These are phyloP conservation scores for Zosterops japonicus DNA, from an alignment of 2,113 vertebrate genomes.

Conservation along the genomic window DNA sequence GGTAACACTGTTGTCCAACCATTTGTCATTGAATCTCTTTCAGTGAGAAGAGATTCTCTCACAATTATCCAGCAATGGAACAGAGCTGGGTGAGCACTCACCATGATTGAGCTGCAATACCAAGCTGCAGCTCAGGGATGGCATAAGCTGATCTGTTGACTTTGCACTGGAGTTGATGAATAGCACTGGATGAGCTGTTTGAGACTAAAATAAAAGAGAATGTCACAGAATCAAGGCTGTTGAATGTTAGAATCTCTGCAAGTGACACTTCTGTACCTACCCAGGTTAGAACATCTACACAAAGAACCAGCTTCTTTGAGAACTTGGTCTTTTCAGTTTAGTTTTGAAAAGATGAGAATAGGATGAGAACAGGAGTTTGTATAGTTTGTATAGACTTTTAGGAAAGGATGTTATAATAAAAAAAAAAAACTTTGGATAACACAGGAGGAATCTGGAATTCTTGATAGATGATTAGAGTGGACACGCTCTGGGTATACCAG, in stretches of 20 bases:
- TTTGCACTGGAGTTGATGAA: not conserved
- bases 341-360: not conserved
- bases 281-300: not conserved
- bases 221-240: not conserved
- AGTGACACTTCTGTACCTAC: not conserved
- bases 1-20: not conserved
- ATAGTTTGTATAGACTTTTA: not conserved
- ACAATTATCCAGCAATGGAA: not conserved
- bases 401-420: not conserved
- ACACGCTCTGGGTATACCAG: not conserved
- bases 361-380: not conserved
- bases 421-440: not conserved
- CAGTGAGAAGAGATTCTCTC: not conserved
- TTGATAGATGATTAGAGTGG: not conserved
- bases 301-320: not conserved
- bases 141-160: not conserved
- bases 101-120: not conserved
- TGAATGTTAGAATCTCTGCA: not conserved
- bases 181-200: not conserved
- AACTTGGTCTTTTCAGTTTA: not conserved
- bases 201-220: not conserved
- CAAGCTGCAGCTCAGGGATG: not conserved
- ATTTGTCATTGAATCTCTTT: not conserved
- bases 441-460: conserved; percentile 1
- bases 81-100: not conserved